phyloP scores from a whole-genome alignment of 2,888 invertebrate species.

The Osmoderma eremita region DNA sequence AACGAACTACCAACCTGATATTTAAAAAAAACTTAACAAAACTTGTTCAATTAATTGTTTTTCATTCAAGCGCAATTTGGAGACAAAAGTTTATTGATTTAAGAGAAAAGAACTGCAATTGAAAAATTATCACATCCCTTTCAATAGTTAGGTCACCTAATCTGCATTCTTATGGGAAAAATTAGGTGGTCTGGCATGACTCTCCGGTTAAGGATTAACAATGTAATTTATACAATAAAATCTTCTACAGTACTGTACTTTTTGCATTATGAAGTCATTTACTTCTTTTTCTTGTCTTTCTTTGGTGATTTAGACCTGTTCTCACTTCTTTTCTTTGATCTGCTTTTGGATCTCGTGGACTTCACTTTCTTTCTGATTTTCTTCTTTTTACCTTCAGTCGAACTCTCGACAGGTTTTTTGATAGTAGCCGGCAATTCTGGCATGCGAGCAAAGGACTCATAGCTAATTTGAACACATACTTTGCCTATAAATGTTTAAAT shows the following conservation, averaged over 20 bases:
- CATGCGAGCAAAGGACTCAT: constrained; percentile 68
- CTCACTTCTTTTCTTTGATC: constrained; percentile 49
- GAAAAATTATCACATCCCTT: too few species aligned
- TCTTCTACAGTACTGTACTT: background rate
- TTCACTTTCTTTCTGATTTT: constrained; percentile 56
- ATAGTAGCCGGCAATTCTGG: constrained; percentile 55
- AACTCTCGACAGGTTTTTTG: constrained; percentile 56
- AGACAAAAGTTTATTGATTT: too few species aligned
- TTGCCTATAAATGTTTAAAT: constrained; percentile 59
- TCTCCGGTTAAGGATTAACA: too few species aligned
- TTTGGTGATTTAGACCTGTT: constrained; percentile 54
- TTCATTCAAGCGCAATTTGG: too few species aligned
- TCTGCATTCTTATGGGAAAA: too few species aligned
- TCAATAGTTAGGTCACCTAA: too few species aligned
- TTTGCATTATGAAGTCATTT: constrained; percentile 27
- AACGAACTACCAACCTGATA: too few species aligned
- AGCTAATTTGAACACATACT: constrained; percentile 67
- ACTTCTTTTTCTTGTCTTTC: constrained; percentile 54
- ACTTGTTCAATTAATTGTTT: too few species aligned
- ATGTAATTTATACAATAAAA: too few species aligned
- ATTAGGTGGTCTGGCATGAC: too few species aligned
- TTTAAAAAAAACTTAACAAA: too few species aligned
- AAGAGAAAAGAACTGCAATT: too few species aligned
- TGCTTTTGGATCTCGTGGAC: constrained; percentile 58
- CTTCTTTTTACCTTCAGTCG: constrained; percentile 57